These are phyloP conservation scores for Strigamia transsilvanica DNA, from an alignment of 2,888 invertebrate species.

Conservation along the genomic window DNA sequence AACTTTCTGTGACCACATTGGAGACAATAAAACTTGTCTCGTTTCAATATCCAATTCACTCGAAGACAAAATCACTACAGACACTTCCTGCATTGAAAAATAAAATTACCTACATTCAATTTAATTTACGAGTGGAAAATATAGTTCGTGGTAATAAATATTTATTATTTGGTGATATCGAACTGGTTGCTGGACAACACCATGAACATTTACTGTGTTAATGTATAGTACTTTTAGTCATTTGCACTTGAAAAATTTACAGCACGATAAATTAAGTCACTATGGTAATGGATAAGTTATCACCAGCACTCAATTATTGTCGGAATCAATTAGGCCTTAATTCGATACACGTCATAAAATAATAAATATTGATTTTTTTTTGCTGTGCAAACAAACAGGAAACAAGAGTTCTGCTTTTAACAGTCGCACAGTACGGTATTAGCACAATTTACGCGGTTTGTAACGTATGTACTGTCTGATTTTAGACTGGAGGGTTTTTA, in stretches of 20 bases:
- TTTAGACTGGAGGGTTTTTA: too few species aligned
- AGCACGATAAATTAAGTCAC: background rate
- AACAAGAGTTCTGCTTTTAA: too few species aligned
- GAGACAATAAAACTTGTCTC: slow-evolving; percentile 94
- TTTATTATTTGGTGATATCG: slow-evolving; percentile 12
- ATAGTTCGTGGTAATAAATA: too few species aligned
- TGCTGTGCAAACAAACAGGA: too few species aligned
- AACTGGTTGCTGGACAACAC: slow-evolving; percentile 54
- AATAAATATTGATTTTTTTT: background rate
- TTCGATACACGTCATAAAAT: slow-evolving; percentile 22
- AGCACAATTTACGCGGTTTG: too few species aligned
- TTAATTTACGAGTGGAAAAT: background rate
- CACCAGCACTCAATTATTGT: background rate
- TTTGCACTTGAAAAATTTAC: slow-evolving; percentile 48
- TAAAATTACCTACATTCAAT: background rate
- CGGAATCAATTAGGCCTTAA: slow-evolving; percentile 29
- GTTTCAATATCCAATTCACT: slow-evolving; percentile 98
- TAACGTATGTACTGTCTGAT: too few species aligned
- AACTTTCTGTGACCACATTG: slow-evolving; percentile 96
- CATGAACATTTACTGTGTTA: background rate
- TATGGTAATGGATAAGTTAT: background rate
- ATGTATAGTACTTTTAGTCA: background rate
- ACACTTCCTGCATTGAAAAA: slow-evolving; percentile 76
- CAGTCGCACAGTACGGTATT: too few species aligned
- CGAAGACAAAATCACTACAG: slow-evolving; percentile 93